Evolutionary conservation across 2,113 vertebrate genomes (phyloP), one percentile per base, ranked within the genome.

Genomic region (Centropus bengalensis): DNA sequence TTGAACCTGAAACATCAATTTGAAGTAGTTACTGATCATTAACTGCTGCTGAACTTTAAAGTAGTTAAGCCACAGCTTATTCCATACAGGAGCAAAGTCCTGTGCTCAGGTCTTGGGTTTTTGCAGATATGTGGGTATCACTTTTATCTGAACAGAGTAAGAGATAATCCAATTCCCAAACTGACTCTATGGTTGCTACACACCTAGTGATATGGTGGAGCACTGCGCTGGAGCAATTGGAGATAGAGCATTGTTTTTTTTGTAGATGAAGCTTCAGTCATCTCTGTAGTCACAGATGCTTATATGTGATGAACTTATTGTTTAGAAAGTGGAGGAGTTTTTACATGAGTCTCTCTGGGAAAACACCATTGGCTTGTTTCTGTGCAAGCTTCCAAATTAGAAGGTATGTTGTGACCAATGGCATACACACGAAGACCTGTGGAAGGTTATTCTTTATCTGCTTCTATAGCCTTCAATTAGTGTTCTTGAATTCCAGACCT

Each of bases 121-220:
- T 82, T 82, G 38, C 32, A 22, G 40, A 13, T 32, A 2, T 45
- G 6, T 42, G 8, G 42, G 40, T 77, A 7, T 70, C 1, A 13
- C 40, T 67, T 67, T 75, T 51, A 38, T 69, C 10, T 66, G 21
- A 33, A 44, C 32, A 26, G 17, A 86, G 12, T 59, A 68, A 66
- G 16, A 40, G 16, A 40, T 16, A 49, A 71, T 64, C 9, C 12
- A 19, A 15, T 75, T 95, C 62, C 52, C 32, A 55, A 67, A 38
- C 22, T 27, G 73, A 26, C 23, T 12, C 1, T 32, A 26, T 18
- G 12, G 11, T n/a, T 68, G 26, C 58, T 64, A 6, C 32, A 5
- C 0, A 33, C 64, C 58, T n/a, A 56, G 21, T 0, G 2, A 12
- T 2, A 0, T 70, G 30, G 24, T 91, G n/a, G 54, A 78, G 27